Evolutionary conservation across 2,113 vertebrate genomes (phyloP).

Genomic region (Ptychochromis oligacanthus): DNA sequence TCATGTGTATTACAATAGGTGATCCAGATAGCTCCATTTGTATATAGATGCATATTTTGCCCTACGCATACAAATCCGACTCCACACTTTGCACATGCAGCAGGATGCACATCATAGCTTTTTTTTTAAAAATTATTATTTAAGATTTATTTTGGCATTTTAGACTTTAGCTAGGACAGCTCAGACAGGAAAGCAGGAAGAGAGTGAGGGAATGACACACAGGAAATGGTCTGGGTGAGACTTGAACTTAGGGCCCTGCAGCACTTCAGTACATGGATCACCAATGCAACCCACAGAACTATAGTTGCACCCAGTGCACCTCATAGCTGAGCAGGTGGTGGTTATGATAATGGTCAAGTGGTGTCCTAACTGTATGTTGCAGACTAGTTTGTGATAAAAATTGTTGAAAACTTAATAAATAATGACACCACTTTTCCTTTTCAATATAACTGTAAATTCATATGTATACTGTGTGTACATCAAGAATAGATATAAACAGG

Average conservation of each 20-base stretch:
- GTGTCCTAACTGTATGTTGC: neutral
- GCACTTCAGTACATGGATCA: neutral
- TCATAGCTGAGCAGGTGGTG: neutral
- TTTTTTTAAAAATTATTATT: too few relatives aligned
- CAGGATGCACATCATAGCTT: neutral
- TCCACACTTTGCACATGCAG: neutral
- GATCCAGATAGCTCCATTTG: neutral
- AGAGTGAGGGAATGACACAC: neutral
- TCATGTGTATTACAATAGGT: neutral
- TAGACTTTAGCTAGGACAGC: neutral
- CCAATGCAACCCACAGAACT: neutral
- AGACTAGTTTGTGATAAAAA: neutral
- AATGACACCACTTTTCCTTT: neutral
- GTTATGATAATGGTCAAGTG: neutral
- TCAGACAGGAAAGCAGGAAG: neutral
- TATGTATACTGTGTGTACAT: neutral
- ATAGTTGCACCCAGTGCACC: neutral
- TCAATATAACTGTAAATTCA: neutral
- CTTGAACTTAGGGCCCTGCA: too few relatives aligned
- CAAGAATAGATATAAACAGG: neutral
- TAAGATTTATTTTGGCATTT: neutral
- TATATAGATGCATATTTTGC: neutral
- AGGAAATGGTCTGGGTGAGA: neutral
- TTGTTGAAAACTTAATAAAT: rapidly evolving
- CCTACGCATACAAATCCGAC: neutral